Conservation (phyloP, 2,113 vertebrate genomes). For the Lates calcarifer region DNA sequence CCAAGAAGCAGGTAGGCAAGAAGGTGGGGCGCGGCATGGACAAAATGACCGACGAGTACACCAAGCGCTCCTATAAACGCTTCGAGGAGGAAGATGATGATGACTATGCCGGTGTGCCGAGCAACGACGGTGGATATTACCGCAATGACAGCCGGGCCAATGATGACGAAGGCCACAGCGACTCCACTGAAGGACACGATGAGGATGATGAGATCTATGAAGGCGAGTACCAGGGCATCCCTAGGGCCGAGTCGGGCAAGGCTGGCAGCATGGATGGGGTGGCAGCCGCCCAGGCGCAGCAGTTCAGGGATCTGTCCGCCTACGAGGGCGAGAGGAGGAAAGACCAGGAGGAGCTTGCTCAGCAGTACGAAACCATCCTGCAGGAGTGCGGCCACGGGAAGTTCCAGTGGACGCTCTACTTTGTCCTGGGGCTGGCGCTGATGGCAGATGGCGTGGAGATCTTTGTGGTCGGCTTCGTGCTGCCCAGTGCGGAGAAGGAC, state of each 20-base stretch:
- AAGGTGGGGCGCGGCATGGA: constrained; percentile 93
- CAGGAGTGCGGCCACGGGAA: constrained; percentile 96
- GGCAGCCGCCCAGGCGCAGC: constrained; percentile 75
- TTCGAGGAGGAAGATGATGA: constrained; percentile 97
- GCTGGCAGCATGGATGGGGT: constrained; percentile 75
- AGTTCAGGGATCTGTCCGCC: constrained; percentile 85
- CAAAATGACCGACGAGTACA: constrained; percentile 93
- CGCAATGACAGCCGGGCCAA: constrained; percentile 90
- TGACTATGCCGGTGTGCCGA: constrained; percentile 83
- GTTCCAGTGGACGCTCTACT: constrained; percentile 99
- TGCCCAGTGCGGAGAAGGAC: constrained; percentile 97
- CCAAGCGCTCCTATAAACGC: constrained; percentile 93
- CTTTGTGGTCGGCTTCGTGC: constrained; percentile 97
- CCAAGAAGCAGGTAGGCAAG: constrained; percentile 94
- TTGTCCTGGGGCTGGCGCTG: constrained; percentile 94
- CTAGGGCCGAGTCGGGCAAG: constrained; percentile 90
- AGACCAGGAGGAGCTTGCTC: constrained; percentile 93
- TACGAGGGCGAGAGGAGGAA: constrained; percentile 87
- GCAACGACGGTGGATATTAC: constrained; percentile 86
- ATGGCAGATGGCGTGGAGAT: constrained; percentile 98
- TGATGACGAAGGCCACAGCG: constrained; percentile 91
- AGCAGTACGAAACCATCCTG: constrained; percentile 97
- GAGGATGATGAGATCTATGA: constrained; percentile 99
- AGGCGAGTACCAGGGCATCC: constrained; percentile 98
- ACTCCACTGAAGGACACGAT: constrained; percentile 96